A percentile compares a stretch with the other conserved stretches of the same genome.
These are phyloP conservation scores for Crypturellus undulatus DNA, from an alignment of 2,113 vertebrate species.

Conservation along the genomic window DNA sequence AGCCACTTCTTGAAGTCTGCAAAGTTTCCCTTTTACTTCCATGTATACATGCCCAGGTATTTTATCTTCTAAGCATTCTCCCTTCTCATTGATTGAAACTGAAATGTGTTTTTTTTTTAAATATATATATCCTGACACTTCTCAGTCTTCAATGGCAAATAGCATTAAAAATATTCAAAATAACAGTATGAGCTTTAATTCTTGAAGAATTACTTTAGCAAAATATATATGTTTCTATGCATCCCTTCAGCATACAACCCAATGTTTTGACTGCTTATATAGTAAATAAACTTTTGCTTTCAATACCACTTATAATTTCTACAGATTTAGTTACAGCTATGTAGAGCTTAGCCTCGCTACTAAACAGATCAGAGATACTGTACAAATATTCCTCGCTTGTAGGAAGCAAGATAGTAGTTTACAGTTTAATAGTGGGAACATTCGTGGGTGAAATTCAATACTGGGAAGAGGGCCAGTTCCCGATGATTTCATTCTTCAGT, in stretches of 20 bases:
- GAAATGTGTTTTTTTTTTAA: neutral
- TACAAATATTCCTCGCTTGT: slow-evolving; percentile 1
- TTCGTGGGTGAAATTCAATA: slow-evolving; percentile 63
- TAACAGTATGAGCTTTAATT: neutral
- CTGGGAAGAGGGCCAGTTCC: slow-evolving; percentile 62
- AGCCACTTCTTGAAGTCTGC: neutral
- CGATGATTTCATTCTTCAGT: slow-evolving; percentile 39
- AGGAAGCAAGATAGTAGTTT: slow-evolving; percentile 46
- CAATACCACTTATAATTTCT: neutral
- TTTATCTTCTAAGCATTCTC: neutral
- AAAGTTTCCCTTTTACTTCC: neutral
- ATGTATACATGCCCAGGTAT: neutral
- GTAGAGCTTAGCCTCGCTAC: neutral
- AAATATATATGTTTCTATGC: neutral
- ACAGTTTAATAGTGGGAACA: slow-evolving; percentile 50
- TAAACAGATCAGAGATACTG: neutral
- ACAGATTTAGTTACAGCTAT: neutral
- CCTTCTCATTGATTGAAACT: neutral
- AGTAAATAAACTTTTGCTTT: neutral
- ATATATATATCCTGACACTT: neutral
- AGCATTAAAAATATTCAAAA: neutral
- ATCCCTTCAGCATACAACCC: neutral
- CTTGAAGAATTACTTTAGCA: neutral
- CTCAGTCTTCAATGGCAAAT: neutral
- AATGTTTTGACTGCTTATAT: neutral